Percentiles rank a stretch among this genome's conserved stretches.
phyloP scores from a whole-genome alignment of 2,888 invertebrate genomes.

The Scaptomyza parva region DNA sequence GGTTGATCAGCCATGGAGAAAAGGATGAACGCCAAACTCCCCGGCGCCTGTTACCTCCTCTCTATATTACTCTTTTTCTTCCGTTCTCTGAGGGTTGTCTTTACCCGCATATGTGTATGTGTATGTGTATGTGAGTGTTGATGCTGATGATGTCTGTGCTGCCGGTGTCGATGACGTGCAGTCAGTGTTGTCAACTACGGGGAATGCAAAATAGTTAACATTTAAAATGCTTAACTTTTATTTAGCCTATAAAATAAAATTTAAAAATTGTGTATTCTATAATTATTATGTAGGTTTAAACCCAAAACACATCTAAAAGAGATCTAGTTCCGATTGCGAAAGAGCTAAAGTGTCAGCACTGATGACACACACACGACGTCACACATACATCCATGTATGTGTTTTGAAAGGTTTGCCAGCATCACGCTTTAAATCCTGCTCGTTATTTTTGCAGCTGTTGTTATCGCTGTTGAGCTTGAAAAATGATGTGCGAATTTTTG shows the following conservation, averaged over 20 bases:
- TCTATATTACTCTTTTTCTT: neutral
- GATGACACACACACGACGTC: conserved; percentile 6
- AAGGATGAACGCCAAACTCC: conserved; percentile 58
- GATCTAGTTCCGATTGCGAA: neutral
- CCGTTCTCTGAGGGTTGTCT: conserved; percentile 6
- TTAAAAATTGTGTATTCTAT: neutral
- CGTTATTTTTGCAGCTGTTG: conserved; percentile 69
- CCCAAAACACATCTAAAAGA: neutral
- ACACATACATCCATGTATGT: neutral
- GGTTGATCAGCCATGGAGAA: conserved; percentile 74
- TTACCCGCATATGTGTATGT: neutral
- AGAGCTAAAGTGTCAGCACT: conserved; percentile 5
- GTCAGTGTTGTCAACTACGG: conserved; percentile 5
- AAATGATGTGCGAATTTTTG: conserved; percentile 75
- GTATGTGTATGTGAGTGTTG: neutral
- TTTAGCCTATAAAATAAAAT: neutral
- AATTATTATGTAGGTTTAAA: neutral
- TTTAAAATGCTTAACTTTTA: neutral
- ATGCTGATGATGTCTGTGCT: conserved; percentile 20
- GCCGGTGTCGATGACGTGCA: conserved; percentile 42
- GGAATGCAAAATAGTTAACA: neutral
- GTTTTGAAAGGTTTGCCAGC: conserved; percentile 52
- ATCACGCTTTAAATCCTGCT: conserved; percentile 53
- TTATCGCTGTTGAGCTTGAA: conserved; percentile 68
- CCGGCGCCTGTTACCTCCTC: conserved; percentile 1